Conservation (phyloP, 2,113 vertebrate species). For the Leucopsar rothschildi region DNA sequence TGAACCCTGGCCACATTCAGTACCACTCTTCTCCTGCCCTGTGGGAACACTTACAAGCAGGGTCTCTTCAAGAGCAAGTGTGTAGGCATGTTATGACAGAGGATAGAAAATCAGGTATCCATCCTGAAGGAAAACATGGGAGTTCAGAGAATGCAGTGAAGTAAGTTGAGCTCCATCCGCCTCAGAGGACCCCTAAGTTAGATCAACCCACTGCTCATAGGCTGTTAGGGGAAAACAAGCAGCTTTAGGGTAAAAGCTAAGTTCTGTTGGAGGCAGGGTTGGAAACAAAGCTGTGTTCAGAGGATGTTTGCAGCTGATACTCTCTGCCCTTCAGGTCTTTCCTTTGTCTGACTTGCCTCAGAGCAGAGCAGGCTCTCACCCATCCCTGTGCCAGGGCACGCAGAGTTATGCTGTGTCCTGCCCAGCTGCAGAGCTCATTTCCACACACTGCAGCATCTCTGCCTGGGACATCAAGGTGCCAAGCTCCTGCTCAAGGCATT, state of each 20-base stretch:
- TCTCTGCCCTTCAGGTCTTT: not conserved
- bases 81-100: not conserved
- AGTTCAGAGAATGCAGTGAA: not conserved
- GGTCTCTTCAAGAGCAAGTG: not conserved
- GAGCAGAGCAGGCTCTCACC: not conserved
- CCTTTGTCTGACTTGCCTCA: not conserved
- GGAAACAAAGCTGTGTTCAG: not conserved
- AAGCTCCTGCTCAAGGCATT: not conserved
- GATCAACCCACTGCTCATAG: not conserved
- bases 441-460: not conserved
- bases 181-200: not conserved
- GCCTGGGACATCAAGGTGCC: not conserved
- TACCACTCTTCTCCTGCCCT: not conserved
- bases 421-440: not conserved
- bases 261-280: not conserved
- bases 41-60: not conserved
- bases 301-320: not conserved
- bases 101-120: not conserved
- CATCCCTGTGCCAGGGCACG: not conserved
- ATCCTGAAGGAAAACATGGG: not conserved
- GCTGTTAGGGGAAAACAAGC: not conserved
- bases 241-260: not conserved
- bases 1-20: not conserved
- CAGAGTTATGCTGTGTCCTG: accelerated
- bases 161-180: not conserved